Conservation (phyloP, 2,888 invertebrate species). For the Emmelina monodactyla region DNA sequence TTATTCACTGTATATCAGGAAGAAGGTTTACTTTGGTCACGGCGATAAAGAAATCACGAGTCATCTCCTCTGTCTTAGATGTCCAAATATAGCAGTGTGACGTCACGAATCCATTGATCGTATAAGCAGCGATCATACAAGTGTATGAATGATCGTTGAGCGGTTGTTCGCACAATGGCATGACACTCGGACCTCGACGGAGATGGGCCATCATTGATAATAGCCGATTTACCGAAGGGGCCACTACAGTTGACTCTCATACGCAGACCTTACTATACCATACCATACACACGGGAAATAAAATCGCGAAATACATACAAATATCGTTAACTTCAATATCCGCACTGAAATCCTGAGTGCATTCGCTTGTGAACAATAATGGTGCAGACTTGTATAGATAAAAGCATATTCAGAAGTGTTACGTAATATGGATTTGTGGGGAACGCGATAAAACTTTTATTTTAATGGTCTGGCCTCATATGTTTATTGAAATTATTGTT, state of each 20-base stretch:
- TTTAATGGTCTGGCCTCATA: too few relatives aligned
- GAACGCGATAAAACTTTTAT: too few relatives aligned
- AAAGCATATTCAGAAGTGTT: too few relatives aligned
- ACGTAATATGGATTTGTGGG: too few relatives aligned
- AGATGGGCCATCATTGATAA: conserved; percentile 60
- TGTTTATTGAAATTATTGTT: too few relatives aligned
- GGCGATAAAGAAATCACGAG: too few relatives aligned
- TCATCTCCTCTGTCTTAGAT: not conserved
- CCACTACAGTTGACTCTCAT: conserved; percentile 16
- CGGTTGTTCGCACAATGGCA: conserved; percentile 30
- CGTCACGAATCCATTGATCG: not conserved
- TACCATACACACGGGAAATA: not conserved
- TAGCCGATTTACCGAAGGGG: conserved; percentile 49
- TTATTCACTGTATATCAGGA: too few relatives aligned
- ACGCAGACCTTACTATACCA: not conserved
- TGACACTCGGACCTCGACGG: conserved; percentile 39
- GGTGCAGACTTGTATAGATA: too few relatives aligned
- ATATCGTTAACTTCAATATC: too few relatives aligned
- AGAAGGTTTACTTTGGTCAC: too few relatives aligned
- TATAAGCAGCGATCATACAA: not conserved
- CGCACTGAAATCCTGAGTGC: conserved; percentile 22
- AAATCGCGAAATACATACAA: too few relatives aligned
- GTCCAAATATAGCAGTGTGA: not conserved
- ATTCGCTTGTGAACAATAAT: conserved; percentile 32
- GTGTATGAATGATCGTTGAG: not conserved